These are phyloP conservation scores for Caloenas nicobarica DNA, from an alignment of 2,113 vertebrate species.

Conservation along the genomic window DNA sequence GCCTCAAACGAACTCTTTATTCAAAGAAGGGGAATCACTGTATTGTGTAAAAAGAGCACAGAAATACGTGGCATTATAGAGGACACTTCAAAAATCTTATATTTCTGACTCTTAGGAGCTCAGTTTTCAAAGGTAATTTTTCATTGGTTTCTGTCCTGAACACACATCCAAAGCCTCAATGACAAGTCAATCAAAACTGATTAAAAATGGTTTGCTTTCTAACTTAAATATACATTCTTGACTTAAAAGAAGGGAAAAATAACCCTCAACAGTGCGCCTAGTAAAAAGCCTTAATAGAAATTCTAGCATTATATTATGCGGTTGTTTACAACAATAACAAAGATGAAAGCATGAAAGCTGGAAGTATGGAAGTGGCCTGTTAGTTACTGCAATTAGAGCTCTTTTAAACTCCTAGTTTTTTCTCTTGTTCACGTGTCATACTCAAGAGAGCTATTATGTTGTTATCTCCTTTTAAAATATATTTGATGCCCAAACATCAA, in stretches of 20 bases:
- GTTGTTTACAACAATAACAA: neutral
- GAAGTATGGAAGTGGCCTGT: neutral
- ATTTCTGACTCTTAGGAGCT: neutral
- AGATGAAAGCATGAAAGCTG: neutral
- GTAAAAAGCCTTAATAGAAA: neutral
- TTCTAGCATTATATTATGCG: accelerated
- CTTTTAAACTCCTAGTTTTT: neutral
- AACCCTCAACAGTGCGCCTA: neutral
- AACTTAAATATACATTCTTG: accelerated
- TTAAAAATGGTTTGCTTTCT: neutral
- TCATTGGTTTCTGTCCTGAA: neutral
- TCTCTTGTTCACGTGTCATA: neutral
- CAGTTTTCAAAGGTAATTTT: neutral
- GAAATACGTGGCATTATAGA: neutral
- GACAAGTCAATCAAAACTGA: neutral
- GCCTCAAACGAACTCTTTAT: neutral
- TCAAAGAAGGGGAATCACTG: neutral
- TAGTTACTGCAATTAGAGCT: neutral
- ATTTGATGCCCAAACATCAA: neutral
- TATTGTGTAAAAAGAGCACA: neutral
- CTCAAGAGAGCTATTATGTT: neutral
- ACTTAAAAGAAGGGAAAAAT: neutral
- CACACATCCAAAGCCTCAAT: accelerated
- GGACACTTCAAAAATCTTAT: neutral
- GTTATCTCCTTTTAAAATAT: neutral